phyloP scores from a whole-genome alignment of 2,113 vertebrate genomes.

The Eupsittula cactorum region DNA sequence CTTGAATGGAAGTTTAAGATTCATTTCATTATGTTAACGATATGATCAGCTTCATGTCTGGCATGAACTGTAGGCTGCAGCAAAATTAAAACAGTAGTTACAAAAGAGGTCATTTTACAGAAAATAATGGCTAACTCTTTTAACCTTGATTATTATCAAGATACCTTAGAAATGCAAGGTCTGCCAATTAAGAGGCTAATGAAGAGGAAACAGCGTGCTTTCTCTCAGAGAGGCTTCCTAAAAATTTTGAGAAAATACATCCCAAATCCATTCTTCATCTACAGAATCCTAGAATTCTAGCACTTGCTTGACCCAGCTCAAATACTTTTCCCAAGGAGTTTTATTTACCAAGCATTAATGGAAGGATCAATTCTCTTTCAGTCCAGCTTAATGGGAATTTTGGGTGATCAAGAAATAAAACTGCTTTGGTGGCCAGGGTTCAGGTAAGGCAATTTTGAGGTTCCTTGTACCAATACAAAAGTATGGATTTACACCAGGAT shows the following conservation, averaged over 20 bases:
- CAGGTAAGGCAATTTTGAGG: background rate
- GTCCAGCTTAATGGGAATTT: background rate
- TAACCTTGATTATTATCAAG: background rate
- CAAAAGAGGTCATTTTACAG: background rate
- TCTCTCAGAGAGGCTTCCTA: background rate
- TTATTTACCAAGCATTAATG: background rate
- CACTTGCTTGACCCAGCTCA: background rate
- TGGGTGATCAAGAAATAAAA: background rate
- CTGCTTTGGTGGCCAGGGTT: background rate
- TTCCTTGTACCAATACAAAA: background rate
- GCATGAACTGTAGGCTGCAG: conserved; percentile 39
- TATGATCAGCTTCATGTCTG: conserved; percentile 73
- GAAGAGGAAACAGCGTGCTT: background rate
- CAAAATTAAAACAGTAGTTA: background rate
- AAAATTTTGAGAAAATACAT: background rate
- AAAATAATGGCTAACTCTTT: background rate
- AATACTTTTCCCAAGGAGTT: background rate
- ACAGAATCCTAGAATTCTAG: background rate
- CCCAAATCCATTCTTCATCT: background rate
- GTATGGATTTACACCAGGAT: background rate
- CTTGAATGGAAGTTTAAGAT: conserved; percentile 75
- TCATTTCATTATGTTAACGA: conserved; percentile 49
- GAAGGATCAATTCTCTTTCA: background rate
- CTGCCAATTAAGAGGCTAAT: background rate
- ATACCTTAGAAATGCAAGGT: background rate